Evolutionary conservation across 2,113 vertebrate species (phyloP), one percentile per base, ranked within the genome.

Genomic region (Rhynchomys soricoides): DNA sequence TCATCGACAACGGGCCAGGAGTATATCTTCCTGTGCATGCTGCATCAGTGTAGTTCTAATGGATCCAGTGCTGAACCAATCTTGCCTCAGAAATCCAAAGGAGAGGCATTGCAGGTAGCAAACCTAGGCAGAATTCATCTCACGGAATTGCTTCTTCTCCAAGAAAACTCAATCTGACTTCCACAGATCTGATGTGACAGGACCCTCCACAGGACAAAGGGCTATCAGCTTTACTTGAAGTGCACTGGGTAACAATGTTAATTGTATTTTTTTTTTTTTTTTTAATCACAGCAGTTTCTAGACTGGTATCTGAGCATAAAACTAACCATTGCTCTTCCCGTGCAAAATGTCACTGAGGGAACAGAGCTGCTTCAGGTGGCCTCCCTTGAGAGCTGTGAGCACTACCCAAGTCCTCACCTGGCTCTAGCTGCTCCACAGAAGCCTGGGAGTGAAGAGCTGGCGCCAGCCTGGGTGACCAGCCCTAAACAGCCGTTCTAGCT

Each of bases 11-110:
- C 24, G n/a, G n/a, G 17, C 26, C 3, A 40, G 24, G 40, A 45
- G 22, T 7, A 6, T 9, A 66, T 31, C 48, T 50, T 3, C 19
- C 7, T 5, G 26, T 0, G 1, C 0, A 3, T 16, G 26, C 21
- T 37, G 45, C 45, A 34, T 45, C 26, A 40, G 24, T 13, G 3
- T 34, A 50, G 48, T 15, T 88, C 52, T 57, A 31, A 62, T 8
- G 24, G 34, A 43, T 40, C 22, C 45, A 21, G 43, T n/a, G 70
- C 75, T 37, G 29, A 48, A 50, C 4, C 34, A 31, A 21, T 13
- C n/a, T 45, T 29, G 19, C 37, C 6, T 66, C 37, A 77, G 71
- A 96, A 66, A n/a, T 48, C n/a, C 68, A 24, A 57, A 48, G 29
- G 22, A 55, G 11, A 92, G 24, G 48, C 22, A 9, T 7, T 7